These are phyloP conservation scores for Drosophila nasuta DNA, from an alignment of 1,140 invertebrate genomes.

Conservation along the genomic window DNA sequence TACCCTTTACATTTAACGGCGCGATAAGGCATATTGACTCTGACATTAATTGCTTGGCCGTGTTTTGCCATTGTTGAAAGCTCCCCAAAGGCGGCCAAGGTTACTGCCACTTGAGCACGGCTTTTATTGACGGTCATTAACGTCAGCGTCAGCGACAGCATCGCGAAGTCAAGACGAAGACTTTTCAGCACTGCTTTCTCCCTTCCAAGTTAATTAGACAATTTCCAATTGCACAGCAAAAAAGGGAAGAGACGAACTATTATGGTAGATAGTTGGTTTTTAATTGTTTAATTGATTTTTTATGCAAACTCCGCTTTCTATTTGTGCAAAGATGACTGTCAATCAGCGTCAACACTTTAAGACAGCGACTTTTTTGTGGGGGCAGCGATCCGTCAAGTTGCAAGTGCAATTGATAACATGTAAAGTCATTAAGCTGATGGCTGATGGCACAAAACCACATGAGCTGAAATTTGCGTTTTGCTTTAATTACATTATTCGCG, in stretches of 20 bases:
- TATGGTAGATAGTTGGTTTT: constrained; percentile 8
- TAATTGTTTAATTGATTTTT: constrained; percentile 20
- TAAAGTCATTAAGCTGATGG: constrained; percentile 10
- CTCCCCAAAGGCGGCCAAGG: constrained; percentile 4
- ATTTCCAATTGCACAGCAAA: background rate
- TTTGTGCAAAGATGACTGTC: background rate
- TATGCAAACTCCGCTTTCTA: too few relatives aligned
- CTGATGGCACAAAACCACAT: background rate
- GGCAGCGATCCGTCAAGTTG: constrained; percentile 13
- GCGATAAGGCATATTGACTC: constrained; percentile 82
- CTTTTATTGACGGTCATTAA: constrained; percentile 82
- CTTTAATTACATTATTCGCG: constrained; percentile 18
- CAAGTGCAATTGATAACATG: constrained; percentile 32
- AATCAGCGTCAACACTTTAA: background rate
- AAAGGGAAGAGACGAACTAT: background rate
- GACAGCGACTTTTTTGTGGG: background rate
- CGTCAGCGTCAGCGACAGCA: constrained; percentile 53
- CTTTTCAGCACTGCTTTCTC: constrained; percentile 10
- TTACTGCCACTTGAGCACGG: constrained; percentile 73
- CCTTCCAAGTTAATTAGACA: constrained; percentile 19
- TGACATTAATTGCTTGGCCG: constrained; percentile 74
- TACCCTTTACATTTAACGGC: constrained; percentile 81
- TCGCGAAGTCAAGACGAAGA: constrained; percentile 21
- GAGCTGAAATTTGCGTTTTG: background rate
- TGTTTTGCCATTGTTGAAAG: constrained; percentile 35